These are phyloP conservation scores for Aplocera efformata DNA, from an alignment of 2,888 invertebrate species.

Conservation along the genomic window DNA sequence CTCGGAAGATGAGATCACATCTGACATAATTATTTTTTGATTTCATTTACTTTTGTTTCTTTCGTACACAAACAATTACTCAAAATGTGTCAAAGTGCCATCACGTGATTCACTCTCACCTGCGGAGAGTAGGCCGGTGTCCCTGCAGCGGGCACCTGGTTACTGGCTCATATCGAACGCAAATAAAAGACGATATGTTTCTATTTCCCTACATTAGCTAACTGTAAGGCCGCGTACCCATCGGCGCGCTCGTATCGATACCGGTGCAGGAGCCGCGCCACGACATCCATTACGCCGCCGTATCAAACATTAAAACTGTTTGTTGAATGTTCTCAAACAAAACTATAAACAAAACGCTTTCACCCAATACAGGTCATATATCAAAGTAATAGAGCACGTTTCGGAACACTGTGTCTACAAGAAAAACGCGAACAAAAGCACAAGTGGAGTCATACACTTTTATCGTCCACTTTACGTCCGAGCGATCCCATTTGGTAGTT, in stretches of 20 bases:
- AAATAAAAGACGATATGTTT: no score
- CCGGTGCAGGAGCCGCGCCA: neutral
- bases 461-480: constrained; percentile 21
- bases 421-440: constrained; percentile 11
- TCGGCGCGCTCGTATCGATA: neutral
- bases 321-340: constrained; percentile 9
- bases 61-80: no score
- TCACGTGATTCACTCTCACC: no score
- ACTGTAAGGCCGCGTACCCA: no score
- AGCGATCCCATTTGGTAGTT: constrained; percentile 20
- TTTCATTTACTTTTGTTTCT: no score
- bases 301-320: constrained; percentile 10
- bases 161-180: no score
- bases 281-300: constrained; percentile 6
- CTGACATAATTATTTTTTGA: no score
- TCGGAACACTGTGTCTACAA: constrained; percentile 2
- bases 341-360: neutral
- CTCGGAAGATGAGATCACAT: no score
- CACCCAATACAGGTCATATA: constrained; percentile 3
- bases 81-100: no score
- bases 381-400: constrained; percentile 10
- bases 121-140: no score
- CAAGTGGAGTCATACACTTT: constrained; percentile 17
- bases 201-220: no score
- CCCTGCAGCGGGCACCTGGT: no score